Evolutionary conservation across 2,797 vertebrate species (phyloP).

Genomic region (Megalops cyprinoides): DNA sequence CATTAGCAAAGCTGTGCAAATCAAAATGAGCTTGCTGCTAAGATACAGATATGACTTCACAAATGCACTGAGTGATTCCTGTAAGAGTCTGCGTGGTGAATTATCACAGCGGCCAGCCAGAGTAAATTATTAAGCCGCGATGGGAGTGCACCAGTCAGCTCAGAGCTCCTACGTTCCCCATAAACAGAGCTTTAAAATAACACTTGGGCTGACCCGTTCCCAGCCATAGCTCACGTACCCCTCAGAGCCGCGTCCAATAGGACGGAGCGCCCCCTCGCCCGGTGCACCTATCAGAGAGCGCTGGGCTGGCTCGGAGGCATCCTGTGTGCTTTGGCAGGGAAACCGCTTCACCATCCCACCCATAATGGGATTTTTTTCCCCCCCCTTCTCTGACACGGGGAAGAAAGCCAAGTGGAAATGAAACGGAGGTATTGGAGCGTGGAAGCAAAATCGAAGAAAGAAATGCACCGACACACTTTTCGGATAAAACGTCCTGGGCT

Average conservation of each 20-base stretch:
- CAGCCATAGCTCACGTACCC: background rate
- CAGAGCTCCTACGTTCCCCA: background rate
- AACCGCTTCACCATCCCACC: slow-evolving; percentile 9
- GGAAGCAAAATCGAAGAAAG: background rate
- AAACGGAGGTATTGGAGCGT: background rate
- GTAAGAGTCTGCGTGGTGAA: background rate
- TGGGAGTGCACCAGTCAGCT: background rate
- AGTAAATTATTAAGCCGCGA: background rate
- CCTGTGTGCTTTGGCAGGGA: slow-evolving; percentile 23
- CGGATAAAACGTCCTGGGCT: too few relatives aligned
- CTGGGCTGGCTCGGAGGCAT: background rate
- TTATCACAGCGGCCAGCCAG: background rate
- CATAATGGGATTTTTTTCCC: slow-evolving; percentile 1
- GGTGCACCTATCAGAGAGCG: background rate
- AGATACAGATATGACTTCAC: background rate
- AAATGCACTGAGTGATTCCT: background rate
- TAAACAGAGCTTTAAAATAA: slow-evolving; percentile 5
- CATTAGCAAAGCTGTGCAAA: background rate
- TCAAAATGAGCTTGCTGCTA: background rate
- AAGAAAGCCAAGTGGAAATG: background rate
- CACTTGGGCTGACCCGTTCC: background rate
- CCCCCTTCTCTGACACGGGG: background rate
- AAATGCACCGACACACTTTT: background rate
- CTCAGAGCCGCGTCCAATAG: background rate
- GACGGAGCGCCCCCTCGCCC: background rate